Conservation (phyloP, 2,797 vertebrate genomes). For the Dromococcyx pavoninus region DNA sequence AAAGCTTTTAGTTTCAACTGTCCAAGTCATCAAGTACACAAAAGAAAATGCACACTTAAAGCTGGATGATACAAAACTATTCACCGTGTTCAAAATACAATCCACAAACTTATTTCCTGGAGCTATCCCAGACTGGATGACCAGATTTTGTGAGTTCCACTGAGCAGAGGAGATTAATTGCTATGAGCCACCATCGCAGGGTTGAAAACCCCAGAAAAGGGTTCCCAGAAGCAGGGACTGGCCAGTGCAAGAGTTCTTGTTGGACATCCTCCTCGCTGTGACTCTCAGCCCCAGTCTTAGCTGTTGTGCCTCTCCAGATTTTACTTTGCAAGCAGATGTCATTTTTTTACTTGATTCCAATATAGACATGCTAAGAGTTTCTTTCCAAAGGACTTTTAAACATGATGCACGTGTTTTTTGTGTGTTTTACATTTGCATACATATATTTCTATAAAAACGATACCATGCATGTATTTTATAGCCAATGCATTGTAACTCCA, state of each 20-base stretch:
- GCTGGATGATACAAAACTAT: background rate
- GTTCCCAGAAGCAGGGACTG: background rate
- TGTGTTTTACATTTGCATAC: background rate
- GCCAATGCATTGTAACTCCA: fast-evolving
- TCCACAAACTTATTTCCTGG: background rate
- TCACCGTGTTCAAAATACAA: background rate
- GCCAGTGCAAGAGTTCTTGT: background rate
- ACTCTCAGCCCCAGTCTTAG: background rate
- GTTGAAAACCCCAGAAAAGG: background rate
- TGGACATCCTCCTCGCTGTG: background rate
- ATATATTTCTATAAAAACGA: background rate
- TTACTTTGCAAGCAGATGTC: background rate
- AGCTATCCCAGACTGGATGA: background rate
- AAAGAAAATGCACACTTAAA: background rate
- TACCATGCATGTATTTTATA: fast-evolving
- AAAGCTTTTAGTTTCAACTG: slow-evolving; percentile 18
- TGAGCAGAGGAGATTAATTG: too few relatives aligned
- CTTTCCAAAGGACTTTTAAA: background rate
- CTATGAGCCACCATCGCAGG: background rate
- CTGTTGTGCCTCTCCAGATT: background rate
- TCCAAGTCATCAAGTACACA: background rate
- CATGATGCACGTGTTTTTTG: fast-evolving
- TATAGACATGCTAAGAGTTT: background rate
- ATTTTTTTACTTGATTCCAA: background rate
- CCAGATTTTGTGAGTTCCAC: background rate